Evolutionary conservation across 2,113 vertebrate species (phyloP).

Genomic region (Zosterops pallidus): DNA sequence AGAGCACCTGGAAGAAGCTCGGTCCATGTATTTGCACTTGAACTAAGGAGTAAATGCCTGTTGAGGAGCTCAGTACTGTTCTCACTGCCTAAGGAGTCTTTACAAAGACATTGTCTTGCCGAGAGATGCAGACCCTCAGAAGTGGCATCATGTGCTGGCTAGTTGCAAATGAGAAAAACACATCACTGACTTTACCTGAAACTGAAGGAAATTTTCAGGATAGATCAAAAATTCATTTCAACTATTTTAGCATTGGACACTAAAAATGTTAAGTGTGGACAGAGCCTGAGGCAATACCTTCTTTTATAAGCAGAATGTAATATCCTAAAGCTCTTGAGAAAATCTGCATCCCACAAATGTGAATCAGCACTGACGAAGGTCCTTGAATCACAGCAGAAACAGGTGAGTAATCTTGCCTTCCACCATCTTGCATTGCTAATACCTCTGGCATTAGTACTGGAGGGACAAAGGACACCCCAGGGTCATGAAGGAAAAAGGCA

Average conservation of each 20-base stretch:
- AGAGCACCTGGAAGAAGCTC: not conserved
- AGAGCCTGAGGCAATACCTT: not conserved
- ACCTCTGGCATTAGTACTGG: not conserved
- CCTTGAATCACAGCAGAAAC: constrained; percentile 8
- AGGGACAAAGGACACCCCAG: not conserved
- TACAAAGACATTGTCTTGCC: not conserved
- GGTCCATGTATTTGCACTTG: not conserved
- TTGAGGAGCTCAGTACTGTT: not conserved
- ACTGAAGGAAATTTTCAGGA: not conserved
- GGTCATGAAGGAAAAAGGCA: not conserved
- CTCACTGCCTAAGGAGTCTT: not conserved
- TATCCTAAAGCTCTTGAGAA: not conserved
- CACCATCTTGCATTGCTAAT: not conserved
- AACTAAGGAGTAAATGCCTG: not conserved
- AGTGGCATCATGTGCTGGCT: not conserved
- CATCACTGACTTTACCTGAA: not conserved
- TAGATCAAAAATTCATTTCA: not conserved
- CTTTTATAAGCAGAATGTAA: not conserved
- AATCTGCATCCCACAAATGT: not conserved
- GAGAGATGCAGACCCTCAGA: not conserved
- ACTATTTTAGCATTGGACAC: not conserved
- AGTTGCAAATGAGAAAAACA: not conserved
- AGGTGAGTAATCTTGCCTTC: constrained; percentile 10
- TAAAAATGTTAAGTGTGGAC: not conserved
- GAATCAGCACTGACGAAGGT: constrained; percentile 19